Evolutionary conservation across 2,113 vertebrate species (phyloP).

Genomic region (Xenus cinereus): DNA sequence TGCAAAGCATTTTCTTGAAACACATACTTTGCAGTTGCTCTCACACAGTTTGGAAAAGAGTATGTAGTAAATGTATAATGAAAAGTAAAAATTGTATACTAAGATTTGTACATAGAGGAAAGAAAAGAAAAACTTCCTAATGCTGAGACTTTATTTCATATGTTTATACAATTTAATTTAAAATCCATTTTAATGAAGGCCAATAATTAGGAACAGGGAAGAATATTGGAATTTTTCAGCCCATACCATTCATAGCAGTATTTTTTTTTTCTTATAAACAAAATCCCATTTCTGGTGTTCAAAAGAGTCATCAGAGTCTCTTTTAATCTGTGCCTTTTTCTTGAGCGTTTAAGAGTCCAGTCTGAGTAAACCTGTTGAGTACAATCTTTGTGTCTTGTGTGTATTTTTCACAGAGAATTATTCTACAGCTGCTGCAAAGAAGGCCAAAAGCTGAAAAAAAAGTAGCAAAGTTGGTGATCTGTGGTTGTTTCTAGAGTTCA

Average conservation of each 20-base stretch:
- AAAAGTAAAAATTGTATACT: constrained; percentile 74
- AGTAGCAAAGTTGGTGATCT: neutral
- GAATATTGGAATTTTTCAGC: constrained; percentile 64
- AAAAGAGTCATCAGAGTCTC: constrained; percentile 69
- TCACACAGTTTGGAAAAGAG: constrained; percentile 39
- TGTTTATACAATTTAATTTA: constrained; percentile 84
- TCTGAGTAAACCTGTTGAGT: constrained; percentile 76
- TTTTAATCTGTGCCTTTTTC: constrained; percentile 82
- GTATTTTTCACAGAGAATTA: constrained; percentile 53
- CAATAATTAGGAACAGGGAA: constrained; percentile 66
- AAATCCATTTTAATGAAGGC: constrained; percentile 78
- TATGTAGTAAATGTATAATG: constrained; percentile 73
- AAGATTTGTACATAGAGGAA: constrained; percentile 77
- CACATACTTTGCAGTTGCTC: neutral
- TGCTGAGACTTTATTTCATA: constrained; percentile 80
- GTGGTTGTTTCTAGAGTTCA: constrained; percentile 3
- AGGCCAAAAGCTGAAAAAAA: neutral
- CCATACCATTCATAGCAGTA: constrained; percentile 57
- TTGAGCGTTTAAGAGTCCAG: constrained; percentile 67
- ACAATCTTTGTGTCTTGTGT: constrained; percentile 70
- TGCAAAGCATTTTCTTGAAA: constrained; percentile 36
- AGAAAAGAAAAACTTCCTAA: constrained; percentile 67
- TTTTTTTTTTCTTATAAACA: constrained; percentile 54
- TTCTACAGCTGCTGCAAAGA: neutral
- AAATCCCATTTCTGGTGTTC: constrained; percentile 64